A percentile compares a stretch with the other conserved stretches of the same genome.
These are phyloP conservation scores for Chaenodraco wilsoni DNA, from an alignment of 2,797 vertebrate species.

Conservation along the genomic window DNA sequence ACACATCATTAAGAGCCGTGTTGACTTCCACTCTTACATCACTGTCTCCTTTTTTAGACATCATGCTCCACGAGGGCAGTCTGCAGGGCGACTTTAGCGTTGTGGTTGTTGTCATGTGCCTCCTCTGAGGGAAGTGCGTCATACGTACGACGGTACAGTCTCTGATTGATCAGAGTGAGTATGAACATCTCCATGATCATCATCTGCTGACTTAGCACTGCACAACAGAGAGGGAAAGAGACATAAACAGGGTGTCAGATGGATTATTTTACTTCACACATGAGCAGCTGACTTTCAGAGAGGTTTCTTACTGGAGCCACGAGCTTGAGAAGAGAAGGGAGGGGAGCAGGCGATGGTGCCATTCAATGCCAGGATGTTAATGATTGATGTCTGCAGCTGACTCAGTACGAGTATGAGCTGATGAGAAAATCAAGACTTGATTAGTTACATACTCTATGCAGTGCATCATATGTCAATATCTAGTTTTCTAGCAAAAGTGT, in stretches of 20 bases:
- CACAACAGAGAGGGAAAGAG: background rate
- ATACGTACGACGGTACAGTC: slow-evolving; percentile 84
- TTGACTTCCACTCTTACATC: background rate
- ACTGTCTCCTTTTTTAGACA: slow-evolving; percentile 44
- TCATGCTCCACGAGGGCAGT: slow-evolving; percentile 57
- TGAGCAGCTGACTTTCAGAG: background rate
- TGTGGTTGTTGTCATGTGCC: slow-evolving; percentile 57
- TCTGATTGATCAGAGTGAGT: slow-evolving; percentile 83
- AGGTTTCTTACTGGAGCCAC: slow-evolving; percentile 86
- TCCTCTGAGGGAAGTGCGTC: slow-evolving; percentile 63
- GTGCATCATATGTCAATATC: background rate
- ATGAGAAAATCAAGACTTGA: slow-evolving; percentile 29
- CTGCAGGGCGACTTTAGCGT: slow-evolving; percentile 50
- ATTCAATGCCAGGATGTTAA: slow-evolving; percentile 85
- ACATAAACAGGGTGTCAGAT: slow-evolving; percentile 15
- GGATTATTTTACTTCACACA: background rate
- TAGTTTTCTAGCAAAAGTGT: background rate
- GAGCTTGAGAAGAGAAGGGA: slow-evolving; percentile 86
- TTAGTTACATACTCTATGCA: slow-evolving; percentile 16
- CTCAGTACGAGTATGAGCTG: slow-evolving; percentile 88
- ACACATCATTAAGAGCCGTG: slow-evolving; percentile 2
- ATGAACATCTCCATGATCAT: slow-evolving; percentile 92
- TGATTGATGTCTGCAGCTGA: slow-evolving; percentile 89
- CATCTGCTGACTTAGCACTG: slow-evolving; percentile 89
- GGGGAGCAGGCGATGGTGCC: slow-evolving; percentile 86